Base-by-base conservation (phyloP, 2,888 invertebrate genomes). In the Leuctra nigra region DNA sequence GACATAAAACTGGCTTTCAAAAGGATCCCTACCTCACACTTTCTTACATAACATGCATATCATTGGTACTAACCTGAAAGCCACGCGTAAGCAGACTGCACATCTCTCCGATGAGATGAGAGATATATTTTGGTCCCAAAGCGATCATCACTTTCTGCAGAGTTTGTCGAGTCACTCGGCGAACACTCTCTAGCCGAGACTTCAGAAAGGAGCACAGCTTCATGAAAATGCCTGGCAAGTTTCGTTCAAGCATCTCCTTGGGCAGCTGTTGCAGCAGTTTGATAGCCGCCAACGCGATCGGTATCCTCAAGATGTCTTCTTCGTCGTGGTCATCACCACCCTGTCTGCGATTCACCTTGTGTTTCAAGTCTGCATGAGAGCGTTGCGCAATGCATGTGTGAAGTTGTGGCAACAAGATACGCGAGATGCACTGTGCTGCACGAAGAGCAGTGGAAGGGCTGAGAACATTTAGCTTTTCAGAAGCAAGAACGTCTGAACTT, bases 151-250 rank as follows among this genome's bases (percentile, higher is more conserved):
- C 90, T 71, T 92, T 90, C 64, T 90, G 86, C n/a, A 98, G 78
- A n/a, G 91, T 93, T 69, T 93, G 91, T 29, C 95, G 79, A 0
- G 96, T 87, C 0, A 83, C 75, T 67, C 88, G 83, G 39, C 97
- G 80, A 2, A 96, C 90, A 66, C 91, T 91, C 64, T 88, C 87
- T 18, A 93, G 72, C 1, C 89, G 87, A 0, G 95, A 95, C 70
- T 91, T 91, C 57, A 98, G 73, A 69, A 96, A 94, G 1, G 88
- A 86, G 66, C 92, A 92, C 1, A 97, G 76, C 70, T 95, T 95
- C 76, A 90, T 83, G 61, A 93, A 84, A 53, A 93, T 83, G 41
- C 87, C 88, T 54, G 91, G 86, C 53, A 96, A 72, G 70, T 91
- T 87, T 55, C 80, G 74, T 38, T 87, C 82, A 54, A 96, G 70